A percentile compares a stretch with the other conserved stretches of the same genome.
Conservation (phyloP, 2,797 vertebrate genomes). For the Moxostoma hubbsi region DNA sequence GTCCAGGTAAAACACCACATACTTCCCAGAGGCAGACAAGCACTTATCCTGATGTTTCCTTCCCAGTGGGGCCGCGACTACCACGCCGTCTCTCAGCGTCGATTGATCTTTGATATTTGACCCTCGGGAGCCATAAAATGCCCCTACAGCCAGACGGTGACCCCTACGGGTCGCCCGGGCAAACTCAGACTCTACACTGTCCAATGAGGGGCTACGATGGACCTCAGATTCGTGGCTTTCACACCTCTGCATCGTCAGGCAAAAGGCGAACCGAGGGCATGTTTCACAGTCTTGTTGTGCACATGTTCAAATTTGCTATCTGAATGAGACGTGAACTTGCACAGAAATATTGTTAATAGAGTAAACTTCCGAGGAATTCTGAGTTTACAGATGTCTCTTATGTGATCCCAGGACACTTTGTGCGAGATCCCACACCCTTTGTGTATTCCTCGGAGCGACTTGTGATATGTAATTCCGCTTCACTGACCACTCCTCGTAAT, state of each 20-base stretch:
- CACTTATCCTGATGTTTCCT: conserved; percentile 72
- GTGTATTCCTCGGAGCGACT: background rate
- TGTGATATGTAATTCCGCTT: conserved; percentile 8
- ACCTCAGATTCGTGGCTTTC: conserved; percentile 86
- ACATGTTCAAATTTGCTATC: conserved; percentile 1
- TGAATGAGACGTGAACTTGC: background rate
- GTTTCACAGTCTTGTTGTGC: conserved; percentile 56
- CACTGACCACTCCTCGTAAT: background rate
- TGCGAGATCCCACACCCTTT: too few species aligned
- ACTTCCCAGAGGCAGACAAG: conserved; percentile 82
- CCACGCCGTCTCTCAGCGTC: conserved; percentile 60
- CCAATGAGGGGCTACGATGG: conserved; percentile 86
- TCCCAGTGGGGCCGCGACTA: conserved; percentile 54
- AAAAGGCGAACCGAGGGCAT: conserved; percentile 62
- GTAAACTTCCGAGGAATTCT: conserved; percentile 47
- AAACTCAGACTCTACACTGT: conserved; percentile 85
- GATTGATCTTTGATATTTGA: conserved; percentile 57
- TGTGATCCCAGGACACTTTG: background rate
- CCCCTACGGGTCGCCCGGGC: conserved; percentile 80
- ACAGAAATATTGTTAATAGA: too few species aligned
- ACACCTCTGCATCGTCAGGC: conserved; percentile 85
- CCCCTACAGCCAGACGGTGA: conserved; percentile 84
- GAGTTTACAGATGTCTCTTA: background rate
- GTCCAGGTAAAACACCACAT: conserved; percentile 90
- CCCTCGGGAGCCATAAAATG: conserved; percentile 84